phyloP scores from a whole-genome alignment of 2,797 vertebrate species.

The Poecilia wingei region DNA sequence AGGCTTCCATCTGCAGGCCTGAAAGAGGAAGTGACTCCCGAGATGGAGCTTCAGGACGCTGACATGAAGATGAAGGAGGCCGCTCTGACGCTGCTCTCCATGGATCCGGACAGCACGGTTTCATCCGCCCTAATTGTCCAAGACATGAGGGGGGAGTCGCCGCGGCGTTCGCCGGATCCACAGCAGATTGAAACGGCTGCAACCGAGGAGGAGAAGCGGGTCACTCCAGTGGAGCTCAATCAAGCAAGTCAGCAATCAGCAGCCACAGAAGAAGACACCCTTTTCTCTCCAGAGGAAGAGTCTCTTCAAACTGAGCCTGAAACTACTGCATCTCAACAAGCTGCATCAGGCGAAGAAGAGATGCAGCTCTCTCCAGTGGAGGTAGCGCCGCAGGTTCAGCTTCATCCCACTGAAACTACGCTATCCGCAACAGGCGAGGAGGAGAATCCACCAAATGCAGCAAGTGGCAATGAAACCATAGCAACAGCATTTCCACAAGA shows the following conservation, averaged over 20 bases:
- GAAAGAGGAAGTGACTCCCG: neutral
- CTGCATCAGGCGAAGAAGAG: neutral
- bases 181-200: slow-evolving; percentile 19
- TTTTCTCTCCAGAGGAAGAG: neutral
- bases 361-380: neutral
- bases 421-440: neutral
- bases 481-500: neutral
- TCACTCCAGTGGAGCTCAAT: neutral
- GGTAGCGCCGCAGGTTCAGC: neutral
- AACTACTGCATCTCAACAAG: neutral
- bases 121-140: slow-evolving; percentile 50
- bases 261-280: neutral
- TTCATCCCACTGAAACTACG: neutral
- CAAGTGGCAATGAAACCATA: neutral
- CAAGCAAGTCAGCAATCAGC: slow-evolving; percentile 18
- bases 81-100: slow-evolving; percentile 84
- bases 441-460: neutral
- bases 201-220: slow-evolving; percentile 27
- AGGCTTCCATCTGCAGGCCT: slow-evolving; percentile 30
- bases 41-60: slow-evolving; percentile 67
- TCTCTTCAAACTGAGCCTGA: neutral
- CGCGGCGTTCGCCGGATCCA: neutral
- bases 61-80: slow-evolving; percentile 86
- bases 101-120: slow-evolving; percentile 78
- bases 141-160: slow-evolving; percentile 10